Evolutionary conservation across 1,140 invertebrate genomes (phyloP), one percentile per base, ranked within the genome.

Genomic region (Epicauta chinensis): DNA sequence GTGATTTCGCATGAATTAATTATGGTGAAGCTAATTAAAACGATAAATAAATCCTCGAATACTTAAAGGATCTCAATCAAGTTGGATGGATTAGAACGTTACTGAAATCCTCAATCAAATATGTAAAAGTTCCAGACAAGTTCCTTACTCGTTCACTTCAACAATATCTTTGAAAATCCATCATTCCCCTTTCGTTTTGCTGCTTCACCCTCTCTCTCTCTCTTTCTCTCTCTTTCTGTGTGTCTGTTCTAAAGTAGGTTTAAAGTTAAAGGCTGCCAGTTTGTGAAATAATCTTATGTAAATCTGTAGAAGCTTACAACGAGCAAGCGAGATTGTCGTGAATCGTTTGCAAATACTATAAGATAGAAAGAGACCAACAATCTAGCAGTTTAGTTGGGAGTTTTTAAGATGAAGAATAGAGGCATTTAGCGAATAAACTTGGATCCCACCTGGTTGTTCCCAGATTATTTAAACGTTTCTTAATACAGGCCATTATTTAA

Each of bases 401-500:
- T 38, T 51, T 64, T 64, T 55, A 53, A 44, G 55, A 64, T 56
- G 62, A 64, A 65, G 55, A 67, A 67, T 63, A 62, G 60, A 58
- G 48, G 65, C 63, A 63, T 65, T 67, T 65, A 67, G 58, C 56
- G 63, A 60, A 63, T 67, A 67, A 67, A 67, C 56, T 67, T 62
- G 59, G 59, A 57, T 56, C 56, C 63, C 66, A 68, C 66, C 66
- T 68, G 66, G 62, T 63, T 63, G 66, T 68, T 68, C 66, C 62
- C 66, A 66, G 66, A 66, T 68, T 68, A 68, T 68, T 68, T 68
- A 68, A 68, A 64, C 66, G 64, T 66, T 68, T 68, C 66, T 68
- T 68, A 68, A 68, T 68, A 66, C 66, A 62, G 64, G 58, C 64
- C 66, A 65, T 68, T 68, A 68, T 68, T 68, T 68, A 68, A 63